Percentiles rank a stretch among this genome's conserved stretches.
Evolutionary conservation across 2,888 invertebrate species (phyloP).

Genomic region (Boloria euphrosyne): DNA sequence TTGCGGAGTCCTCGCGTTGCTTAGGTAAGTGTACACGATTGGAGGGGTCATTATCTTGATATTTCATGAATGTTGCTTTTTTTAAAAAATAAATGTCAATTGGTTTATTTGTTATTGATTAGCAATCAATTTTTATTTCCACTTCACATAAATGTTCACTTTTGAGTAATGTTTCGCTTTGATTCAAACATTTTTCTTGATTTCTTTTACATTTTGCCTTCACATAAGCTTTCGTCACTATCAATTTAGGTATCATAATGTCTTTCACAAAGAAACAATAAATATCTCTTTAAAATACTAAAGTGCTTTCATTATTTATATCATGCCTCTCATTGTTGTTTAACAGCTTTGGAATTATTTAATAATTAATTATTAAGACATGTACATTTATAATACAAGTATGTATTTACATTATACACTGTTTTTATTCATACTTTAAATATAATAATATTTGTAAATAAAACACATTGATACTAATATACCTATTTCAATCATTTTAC

Average conservation of each 20-base stretch:
- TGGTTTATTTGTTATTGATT: slow-evolving; percentile 60
- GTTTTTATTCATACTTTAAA: not conserved
- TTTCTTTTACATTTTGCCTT: slow-evolving; percentile 56
- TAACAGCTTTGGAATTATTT: slow-evolving; percentile 1
- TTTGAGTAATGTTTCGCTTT: slow-evolving; percentile 82
- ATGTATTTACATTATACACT: slow-evolving; percentile 3
- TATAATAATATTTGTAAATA: not conserved
- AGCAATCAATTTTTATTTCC: slow-evolving; percentile 50
- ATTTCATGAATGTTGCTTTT: slow-evolving; percentile 69
- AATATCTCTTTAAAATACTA: slow-evolving; percentile 1
- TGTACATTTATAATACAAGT: slow-evolving; percentile 3
- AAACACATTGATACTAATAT: not conserved
- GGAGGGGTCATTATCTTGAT: slow-evolving; percentile 55
- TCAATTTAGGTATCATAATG: slow-evolving; percentile 47
- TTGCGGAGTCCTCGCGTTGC: slow-evolving; percentile 82
- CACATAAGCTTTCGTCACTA: slow-evolving; percentile 61
- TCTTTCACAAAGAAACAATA: slow-evolving; percentile 42
- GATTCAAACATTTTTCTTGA: slow-evolving; percentile 69
- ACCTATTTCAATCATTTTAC: not conserved
- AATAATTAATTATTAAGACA: too few relatives aligned
- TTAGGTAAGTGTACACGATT: slow-evolving; percentile 80
- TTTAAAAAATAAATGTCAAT: slow-evolving; percentile 51
- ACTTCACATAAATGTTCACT: slow-evolving; percentile 60
- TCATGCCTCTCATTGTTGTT: slow-evolving; percentile 1
- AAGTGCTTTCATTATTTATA: slow-evolving; percentile 26